Conservation (phyloP, 2,888 invertebrate species). For the Agrochola lota region DNA sequence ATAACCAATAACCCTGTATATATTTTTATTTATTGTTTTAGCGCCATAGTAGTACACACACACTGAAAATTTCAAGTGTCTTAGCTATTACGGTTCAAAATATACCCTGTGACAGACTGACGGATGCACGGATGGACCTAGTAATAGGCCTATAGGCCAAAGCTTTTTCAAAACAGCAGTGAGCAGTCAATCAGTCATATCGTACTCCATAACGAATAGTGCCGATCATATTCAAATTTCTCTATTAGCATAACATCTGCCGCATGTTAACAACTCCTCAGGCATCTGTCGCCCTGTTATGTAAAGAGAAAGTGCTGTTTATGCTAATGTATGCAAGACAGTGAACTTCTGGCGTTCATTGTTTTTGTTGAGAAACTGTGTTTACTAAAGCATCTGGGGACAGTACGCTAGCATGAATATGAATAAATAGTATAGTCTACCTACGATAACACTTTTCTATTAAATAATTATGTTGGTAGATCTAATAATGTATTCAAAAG, state of each 20-base stretch:
- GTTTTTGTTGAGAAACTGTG: constrained; percentile 34
- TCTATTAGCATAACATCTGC: constrained; percentile 39
- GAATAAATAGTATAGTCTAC: background rate
- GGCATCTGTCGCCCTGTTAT: constrained; percentile 46
- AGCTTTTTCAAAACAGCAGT: background rate
- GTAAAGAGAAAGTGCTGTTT: constrained; percentile 50
- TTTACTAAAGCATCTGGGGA: background rate
- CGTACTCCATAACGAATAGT: constrained; percentile 9
- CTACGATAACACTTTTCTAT: background rate
- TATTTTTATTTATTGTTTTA: too few relatives aligned
- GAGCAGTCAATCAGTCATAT: background rate
- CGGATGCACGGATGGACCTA: too few relatives aligned
- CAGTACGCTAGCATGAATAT: background rate
- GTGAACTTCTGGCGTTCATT: constrained; percentile 40
- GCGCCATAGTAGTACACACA: too few relatives aligned
- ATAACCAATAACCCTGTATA: too few relatives aligned
- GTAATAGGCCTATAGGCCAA: background rate
- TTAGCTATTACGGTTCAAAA: too few relatives aligned
- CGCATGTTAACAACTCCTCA: constrained; percentile 34
- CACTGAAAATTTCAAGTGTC: too few relatives aligned
- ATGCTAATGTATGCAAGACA: constrained; percentile 53
- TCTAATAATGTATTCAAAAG: background rate
- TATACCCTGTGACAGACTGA: background rate
- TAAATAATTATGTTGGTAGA: background rate
- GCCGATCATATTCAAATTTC: constrained; percentile 29